phyloP scores from a whole-genome alignment of 1,140 invertebrate genomes.

The Nomia melanderi region DNA sequence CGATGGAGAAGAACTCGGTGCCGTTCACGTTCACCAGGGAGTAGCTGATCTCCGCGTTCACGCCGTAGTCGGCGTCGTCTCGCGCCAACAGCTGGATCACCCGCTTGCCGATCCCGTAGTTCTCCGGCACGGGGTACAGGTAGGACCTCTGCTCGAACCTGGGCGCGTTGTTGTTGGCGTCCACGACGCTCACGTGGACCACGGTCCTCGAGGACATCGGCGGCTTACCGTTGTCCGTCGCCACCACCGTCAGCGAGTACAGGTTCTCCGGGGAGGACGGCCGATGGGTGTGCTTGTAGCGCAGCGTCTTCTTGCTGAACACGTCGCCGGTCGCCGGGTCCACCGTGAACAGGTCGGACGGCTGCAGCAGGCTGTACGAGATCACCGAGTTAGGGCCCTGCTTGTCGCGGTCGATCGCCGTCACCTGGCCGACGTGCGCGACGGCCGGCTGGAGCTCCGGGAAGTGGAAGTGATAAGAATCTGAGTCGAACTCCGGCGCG shows the following conservation, averaged over 20 bases:
- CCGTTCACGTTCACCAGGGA: slow-evolving; percentile 87
- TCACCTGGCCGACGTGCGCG: slow-evolving; percentile 93
- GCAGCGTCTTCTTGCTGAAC: slow-evolving; percentile 90
- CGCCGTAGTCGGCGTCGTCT: slow-evolving; percentile 90
- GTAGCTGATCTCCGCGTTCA: slow-evolving; percentile 94
- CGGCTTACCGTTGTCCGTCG: slow-evolving; percentile 96
- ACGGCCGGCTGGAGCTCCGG: slow-evolving; percentile 90
- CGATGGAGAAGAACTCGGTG: slow-evolving; percentile 88
- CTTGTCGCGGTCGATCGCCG: slow-evolving; percentile 93
- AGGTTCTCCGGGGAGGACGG: slow-evolving; percentile 93
- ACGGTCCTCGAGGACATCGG: slow-evolving; percentile 92
- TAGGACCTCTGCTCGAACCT: slow-evolving; percentile 88
- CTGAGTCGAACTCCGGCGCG: slow-evolving; percentile 93
- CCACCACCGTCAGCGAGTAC: slow-evolving; percentile 91
- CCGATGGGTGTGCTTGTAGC: slow-evolving; percentile 90
- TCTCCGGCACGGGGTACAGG: slow-evolving; percentile 91
- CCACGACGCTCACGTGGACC: slow-evolving; percentile 93
- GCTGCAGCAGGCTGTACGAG: slow-evolving; percentile 93
- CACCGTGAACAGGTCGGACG: slow-evolving; percentile 94
- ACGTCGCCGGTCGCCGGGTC: slow-evolving; percentile 95
- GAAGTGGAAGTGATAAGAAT: slow-evolving; percentile 94
- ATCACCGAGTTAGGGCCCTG: slow-evolving; percentile 96
- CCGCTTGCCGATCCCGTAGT: slow-evolving; percentile 85
- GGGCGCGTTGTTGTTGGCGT: slow-evolving; percentile 94
- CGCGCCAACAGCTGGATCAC: slow-evolving; percentile 88